Evolutionary conservation across 2,888 invertebrate species (phyloP), one percentile per base, ranked within the genome.

Genomic region (Psylliodes chrysocephalus): DNA sequence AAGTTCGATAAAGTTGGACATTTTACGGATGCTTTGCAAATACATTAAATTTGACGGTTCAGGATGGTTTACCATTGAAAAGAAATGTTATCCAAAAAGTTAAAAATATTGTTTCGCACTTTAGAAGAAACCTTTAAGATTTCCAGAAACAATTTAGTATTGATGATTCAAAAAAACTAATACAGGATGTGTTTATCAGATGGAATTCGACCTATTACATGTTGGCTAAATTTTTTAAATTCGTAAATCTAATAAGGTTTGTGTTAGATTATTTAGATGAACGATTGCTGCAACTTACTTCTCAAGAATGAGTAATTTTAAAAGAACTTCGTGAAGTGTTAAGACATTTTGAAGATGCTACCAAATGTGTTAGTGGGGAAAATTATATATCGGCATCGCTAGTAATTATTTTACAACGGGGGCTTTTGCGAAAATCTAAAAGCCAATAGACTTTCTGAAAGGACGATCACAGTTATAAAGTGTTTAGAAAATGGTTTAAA

Each of bases 181-280:
- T 63, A n/a, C 55, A 57, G 35, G 59, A 63, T 15, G 59, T 62
- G 1, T 17, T 15, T 6, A 66, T 56, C n/a, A 1, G 54, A 14
- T 63, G 63, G 66, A 66, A 63, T 35, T 53, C 38, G 12, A 59
- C 62, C 17, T 66, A 47, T 44, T 63, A 59, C 10, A 59, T 51
- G 44, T 4, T 63, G 10, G 51, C 55, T 10, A 53, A 57, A 33
- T n/a, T n/a, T 44, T 17, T 44, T 14, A 51, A 59, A 10, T 19
- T 63, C 1, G 55, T 63, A 55, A 42, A 60, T 28, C 25, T 60
- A 3, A 44, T 63, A n/a, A 10, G 49, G 35, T 52, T 60, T 8
- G 54, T 60, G 5, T 49, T 63, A 6, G 62, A 46, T 40, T 12
- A 62, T 10, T 6, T 59, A 7, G 17, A 62, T 18, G 40, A 62